Evolutionary conservation across 2,797 vertebrate species (phyloP), one percentile per base, ranked within the genome.

Genomic region (Thripadectes ignobilis): DNA sequence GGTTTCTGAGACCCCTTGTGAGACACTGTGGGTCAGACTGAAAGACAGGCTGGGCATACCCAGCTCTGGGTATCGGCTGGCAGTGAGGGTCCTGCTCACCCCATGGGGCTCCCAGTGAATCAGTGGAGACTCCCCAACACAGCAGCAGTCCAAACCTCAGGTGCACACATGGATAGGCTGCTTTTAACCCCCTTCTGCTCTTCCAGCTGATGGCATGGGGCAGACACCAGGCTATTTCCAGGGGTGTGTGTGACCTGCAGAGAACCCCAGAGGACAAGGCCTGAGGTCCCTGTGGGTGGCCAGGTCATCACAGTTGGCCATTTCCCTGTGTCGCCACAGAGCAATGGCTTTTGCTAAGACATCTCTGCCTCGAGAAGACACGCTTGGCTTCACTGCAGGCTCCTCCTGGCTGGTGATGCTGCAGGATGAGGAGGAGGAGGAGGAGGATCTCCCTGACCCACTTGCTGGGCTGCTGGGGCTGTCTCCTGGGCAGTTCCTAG

Each of bases 301-400:
- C n/a, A 6, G 0, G 0, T 46, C 46, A 14, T n/a, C 0, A 1
- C 75, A 71, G 71, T 16, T 1, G 1, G 41, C 46, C 46, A 18
- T 85, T 89, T 84, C 82, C 54, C 34, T 54, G 14, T 58, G 21
- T 43, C 72, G 61, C 59, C 67, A 77, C 75, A 65, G 84, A 81
- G 61, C 17, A 14, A 23, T 34, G 63, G 46, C 55, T 84, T 92
- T 73, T 48, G 62, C 43, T 62, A 24, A 69, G 76, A 55, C 0
- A 1, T 75, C 62, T 89, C 58, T 86, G 45, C 84, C 62, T 87
- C 15, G 46, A 69, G 59, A 76, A 67, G 84, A 67, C 62, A 22
- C 5, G 3, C 43, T 77, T 78, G 82, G 86, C 57, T 89, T 89
- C 2, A 3, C 74, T 87, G 84, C 78, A 75, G 84, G 67, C 57